These are phyloP conservation scores for Poeciliopsis retropinna DNA, from an alignment of 2,113 vertebrate species.

Conservation along the genomic window DNA sequence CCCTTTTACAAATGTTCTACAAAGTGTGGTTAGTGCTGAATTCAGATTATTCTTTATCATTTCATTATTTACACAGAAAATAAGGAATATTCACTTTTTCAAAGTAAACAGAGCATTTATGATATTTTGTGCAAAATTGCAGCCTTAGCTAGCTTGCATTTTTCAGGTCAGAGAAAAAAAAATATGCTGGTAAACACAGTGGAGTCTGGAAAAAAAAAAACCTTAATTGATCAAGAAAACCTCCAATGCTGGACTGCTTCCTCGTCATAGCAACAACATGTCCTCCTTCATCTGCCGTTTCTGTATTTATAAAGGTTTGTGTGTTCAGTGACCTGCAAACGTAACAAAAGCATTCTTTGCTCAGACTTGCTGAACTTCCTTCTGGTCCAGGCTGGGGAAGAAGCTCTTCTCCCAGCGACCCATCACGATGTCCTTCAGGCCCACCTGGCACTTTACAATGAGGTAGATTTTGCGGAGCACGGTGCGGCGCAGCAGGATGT, in stretches of 20 bases:
- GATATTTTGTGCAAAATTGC: conserved; percentile 62
- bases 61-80: conserved; percentile 6
- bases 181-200: background rate
- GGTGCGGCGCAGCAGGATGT: conserved; percentile 88
- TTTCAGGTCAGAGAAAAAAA: conserved; percentile 13
- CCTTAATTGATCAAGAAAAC: background rate
- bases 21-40: conserved; percentile 2
- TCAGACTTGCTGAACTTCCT: conserved; percentile 77
- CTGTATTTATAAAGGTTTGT: no score
- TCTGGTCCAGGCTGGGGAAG: conserved; percentile 82
- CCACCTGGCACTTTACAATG: conserved; percentile 74
- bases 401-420: conserved; percentile 84
- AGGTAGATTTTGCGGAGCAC: conserved; percentile 85
- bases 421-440: conserved; percentile 67
- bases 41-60: background rate
- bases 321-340: conserved; percentile 9
- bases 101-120: conserved; percentile 32
- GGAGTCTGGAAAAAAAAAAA: conserved; percentile 17
- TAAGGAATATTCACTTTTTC: conserved; percentile 40
- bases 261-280: background rate
- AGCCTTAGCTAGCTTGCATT: conserved; percentile 55
- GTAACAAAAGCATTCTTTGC: conserved; percentile 5
- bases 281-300: background rate
- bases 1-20: background rate
- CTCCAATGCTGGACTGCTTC: background rate